Base-by-base conservation (phyloP, 2,113 vertebrate genomes). In the Micronisus gabar region DNA sequence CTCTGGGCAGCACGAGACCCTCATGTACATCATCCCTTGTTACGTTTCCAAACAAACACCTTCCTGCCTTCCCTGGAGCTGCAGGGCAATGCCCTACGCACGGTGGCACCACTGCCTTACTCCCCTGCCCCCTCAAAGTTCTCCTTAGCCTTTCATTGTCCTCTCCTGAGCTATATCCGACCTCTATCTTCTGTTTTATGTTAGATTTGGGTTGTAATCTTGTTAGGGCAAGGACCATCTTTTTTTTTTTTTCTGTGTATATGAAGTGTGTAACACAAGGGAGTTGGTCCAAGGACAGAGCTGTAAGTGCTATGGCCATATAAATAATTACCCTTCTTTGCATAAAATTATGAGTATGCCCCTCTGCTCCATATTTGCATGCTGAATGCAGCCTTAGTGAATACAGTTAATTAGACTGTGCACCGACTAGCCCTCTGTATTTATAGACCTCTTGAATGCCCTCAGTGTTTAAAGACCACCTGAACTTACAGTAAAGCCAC, bases 81-180 rank as follows among this genome's bases (percentile, higher is more conserved):
- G 34, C 36, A 43, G 67, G 23, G 19, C 19, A 43, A 12, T 67
- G 36, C 25, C 32, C 4, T 50, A 2, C 0, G 0, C 15, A 32
- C 21, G 1, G 2, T 11, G 9, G 50, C n/a, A 45, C 36, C 11
- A 3, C 36, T 15, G 58, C 18, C n/a, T 65, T 23, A 0, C 34
- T 53, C 52, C 47, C 67, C 66, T 72, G 56, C 36, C 45, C 45
- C 40, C 50, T 66, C 11, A 0, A 7, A 32, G 45, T 5, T 73
- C 72, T 84, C 10, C 22, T 59, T 34, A 61, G 41, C 34, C 26
- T 88, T 58, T 74, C 15, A 23, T 2, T 73, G 30, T n/a, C 55
- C 36, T 81, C 55, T 75, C 9, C 34, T 74, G 48, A 68, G 62
- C 48, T 68, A 15, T 32, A 68, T 14, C 25, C 45, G 63, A 3